Percentiles rank a stretch among this genome's conserved stretches.
Conservation (phyloP, 2,113 vertebrate species). For the Carollia perspicillata region DNA sequence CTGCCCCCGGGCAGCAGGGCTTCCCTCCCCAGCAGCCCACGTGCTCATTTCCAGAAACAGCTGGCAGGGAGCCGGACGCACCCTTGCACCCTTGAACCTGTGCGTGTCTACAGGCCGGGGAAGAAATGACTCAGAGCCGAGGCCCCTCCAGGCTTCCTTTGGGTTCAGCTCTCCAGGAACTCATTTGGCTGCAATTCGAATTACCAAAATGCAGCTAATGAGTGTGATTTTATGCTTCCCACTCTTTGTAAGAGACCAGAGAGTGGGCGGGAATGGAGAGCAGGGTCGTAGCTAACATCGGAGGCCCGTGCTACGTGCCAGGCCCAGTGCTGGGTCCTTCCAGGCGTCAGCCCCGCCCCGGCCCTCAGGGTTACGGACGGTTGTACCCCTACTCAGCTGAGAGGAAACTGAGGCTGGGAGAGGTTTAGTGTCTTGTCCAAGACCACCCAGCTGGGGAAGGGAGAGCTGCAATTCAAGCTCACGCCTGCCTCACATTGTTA, state of each 20-base stretch:
- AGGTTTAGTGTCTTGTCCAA: neutral
- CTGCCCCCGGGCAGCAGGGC: neutral
- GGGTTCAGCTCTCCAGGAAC: neutral
- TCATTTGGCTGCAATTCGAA: neutral
- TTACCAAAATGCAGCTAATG: neutral
- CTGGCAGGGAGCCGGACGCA: neutral
- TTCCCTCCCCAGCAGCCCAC: neutral
- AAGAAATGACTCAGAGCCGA: neutral
- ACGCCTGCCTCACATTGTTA: neutral
- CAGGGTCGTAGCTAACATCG: neutral
- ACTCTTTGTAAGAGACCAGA: neutral
- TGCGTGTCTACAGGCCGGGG: neutral
- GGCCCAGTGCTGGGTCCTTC: neutral
- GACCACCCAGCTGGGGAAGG: neutral
- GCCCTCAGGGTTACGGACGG: neutral
- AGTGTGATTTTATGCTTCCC: neutral
- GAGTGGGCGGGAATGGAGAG: neutral
- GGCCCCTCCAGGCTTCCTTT: neutral
- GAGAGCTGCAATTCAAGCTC: neutral
- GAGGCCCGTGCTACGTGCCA: rapidly evolving
- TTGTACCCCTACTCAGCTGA: neutral
- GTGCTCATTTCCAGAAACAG: neutral
- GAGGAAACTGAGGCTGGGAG: neutral
- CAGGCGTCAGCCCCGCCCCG: rapidly evolving
- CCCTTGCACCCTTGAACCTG: rapidly evolving